These are phyloP conservation scores for Bubo blakistoni DNA, from an alignment of 2,113 vertebrate species.

Conservation along the genomic window DNA sequence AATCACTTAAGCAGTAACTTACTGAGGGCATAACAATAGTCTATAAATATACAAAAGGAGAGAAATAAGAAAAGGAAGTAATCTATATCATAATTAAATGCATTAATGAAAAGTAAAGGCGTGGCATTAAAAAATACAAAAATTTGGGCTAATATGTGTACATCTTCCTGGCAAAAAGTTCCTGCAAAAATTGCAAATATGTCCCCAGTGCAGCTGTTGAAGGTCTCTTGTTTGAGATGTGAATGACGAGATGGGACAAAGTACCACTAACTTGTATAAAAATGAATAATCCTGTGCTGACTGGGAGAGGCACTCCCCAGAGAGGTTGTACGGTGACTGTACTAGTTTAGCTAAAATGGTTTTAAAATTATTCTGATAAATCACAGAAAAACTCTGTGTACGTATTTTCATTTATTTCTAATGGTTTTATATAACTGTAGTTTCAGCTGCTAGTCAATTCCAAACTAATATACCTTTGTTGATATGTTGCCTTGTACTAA, in stretches of 20 bases:
- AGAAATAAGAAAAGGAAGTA: background rate
- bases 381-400: background rate
- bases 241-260: background rate
- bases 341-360: background rate
- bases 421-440: background rate
- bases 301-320: background rate
- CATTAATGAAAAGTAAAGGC: background rate
- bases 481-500: background rate
- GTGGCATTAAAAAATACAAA: background rate
- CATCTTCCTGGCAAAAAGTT: background rate
- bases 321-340: background rate
- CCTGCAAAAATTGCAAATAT: background rate
- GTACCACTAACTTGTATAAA: background rate
- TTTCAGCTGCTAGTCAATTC: background rate
- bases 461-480: background rate
- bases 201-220: background rate
- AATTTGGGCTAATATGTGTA: background rate
- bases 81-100: background rate
- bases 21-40: background rate
- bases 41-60: conserved; percentile 1
- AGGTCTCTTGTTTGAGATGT: background rate
- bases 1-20: background rate
- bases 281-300: background rate
- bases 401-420: background rate
- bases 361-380: background rate